Percentiles rank a stretch among this genome's conserved stretches.
Conservation (phyloP, 1,140 invertebrate species). For the Archegozetes longisetosus region DNA sequence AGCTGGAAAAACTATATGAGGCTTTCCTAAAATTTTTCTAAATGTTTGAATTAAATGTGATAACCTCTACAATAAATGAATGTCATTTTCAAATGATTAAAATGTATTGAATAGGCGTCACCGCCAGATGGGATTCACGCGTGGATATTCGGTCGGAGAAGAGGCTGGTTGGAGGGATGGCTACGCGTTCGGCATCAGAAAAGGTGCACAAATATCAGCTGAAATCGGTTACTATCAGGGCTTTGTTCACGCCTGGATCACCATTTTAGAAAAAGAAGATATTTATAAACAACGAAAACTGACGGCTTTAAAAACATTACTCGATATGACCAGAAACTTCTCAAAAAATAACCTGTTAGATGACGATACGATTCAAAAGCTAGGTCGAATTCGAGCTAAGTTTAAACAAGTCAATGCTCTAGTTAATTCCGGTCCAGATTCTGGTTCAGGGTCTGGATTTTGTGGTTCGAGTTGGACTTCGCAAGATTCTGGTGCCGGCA, state of each 20-base stretch:
- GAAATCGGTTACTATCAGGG: conserved; percentile 26
- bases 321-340: conserved; percentile 24
- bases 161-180: conserved; percentile 26
- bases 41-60: background rate
- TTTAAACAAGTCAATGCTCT: conserved; percentile 21
- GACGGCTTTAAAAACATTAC: conserved; percentile 20
- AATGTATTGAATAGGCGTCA: conserved; percentile 4
- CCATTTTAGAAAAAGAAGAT: conserved; percentile 22
- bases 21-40: background rate
- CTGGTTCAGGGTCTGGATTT: background rate
- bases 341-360: conserved; percentile 22
- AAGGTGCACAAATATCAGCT: conserved; percentile 24
- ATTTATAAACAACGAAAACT: conserved; percentile 22
- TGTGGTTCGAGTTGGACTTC: conserved; percentile 3
- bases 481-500: conserved; percentile 4
- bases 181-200: conserved; percentile 22
- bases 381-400: conserved; percentile 20
- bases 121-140: conserved; percentile 24
- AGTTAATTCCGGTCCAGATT: background rate
- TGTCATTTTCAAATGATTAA: background rate
- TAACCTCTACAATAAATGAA: background rate
- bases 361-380: conserved; percentile 19
- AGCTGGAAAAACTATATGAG: background rate
- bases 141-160: conserved; percentile 25
- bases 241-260: conserved; percentile 24